Evolutionary conservation across 1,140 invertebrate species (phyloP), one percentile per base, ranked within the genome.

Genomic region (Calliopsis andreniformis): DNA sequence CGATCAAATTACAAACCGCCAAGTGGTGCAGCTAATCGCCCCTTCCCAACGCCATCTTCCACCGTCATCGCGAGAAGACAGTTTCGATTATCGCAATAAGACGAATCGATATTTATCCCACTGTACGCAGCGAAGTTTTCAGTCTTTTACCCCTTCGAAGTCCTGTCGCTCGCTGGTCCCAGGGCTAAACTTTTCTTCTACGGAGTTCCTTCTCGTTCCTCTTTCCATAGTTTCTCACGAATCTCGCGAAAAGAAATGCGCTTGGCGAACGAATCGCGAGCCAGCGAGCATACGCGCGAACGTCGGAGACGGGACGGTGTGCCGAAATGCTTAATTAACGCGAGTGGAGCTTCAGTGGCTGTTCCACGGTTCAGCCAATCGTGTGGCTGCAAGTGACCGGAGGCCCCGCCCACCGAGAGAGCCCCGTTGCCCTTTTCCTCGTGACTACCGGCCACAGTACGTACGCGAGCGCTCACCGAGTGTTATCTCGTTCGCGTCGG

Each of bases 391-490:
- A 59, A 59, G 55, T 66, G 61, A 35, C 25, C 66, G 63, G 5
- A 71, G 69, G 82, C 87, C 62, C 87, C 89, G 86, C 89, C 89
- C 64, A 75, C 28, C 79, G 68, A 76, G 79, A 68, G 68, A 84
- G 67, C 84, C 77, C 85, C 86, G 88, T 88, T 90, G 88, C 87
- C 87, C 88, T 90, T 89, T 92, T 91, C 90, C 89, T 90, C 90
- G 90, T 91, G 89, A 88, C 89, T 88, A 79, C 87, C 77, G 82
- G 83, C 87, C 87, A 88, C 91, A 92, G 91, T 92, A 82, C 86
- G 86, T 86, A 88, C 81, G 89, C 89, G 89, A 92, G 79, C 90
- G 88, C 86, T 86, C 79, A 86, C 85, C 84, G 80, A 85, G 85
- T 59, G 79, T 69, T 76, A 75, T 87, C 86, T 85, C 56, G 58